Conservation (phyloP, 2,113 vertebrate species). For the Megalops atlanticus region DNA sequence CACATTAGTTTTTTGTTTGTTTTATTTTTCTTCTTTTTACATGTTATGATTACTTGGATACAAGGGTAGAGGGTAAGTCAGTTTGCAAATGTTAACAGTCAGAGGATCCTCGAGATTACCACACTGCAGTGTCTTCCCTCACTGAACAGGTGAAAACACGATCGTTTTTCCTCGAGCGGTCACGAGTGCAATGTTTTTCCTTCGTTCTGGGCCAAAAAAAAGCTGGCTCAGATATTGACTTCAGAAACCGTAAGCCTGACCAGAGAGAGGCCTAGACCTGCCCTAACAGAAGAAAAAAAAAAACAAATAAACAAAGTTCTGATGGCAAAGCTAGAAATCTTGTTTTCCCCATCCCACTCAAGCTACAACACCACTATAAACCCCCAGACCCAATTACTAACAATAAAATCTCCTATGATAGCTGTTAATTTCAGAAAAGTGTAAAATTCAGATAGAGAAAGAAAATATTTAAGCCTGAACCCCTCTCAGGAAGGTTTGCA, state of each 20-base stretch:
- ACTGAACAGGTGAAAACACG: too few species aligned
- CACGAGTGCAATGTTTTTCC: constrained; percentile 58
- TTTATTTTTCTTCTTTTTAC: constrained; percentile 31
- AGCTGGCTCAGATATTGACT: background rate
- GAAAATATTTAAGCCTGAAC: background rate
- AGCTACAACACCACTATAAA: constrained; percentile 42
- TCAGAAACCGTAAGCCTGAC: background rate
- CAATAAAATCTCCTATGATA: constrained; percentile 8
- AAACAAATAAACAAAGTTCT: constrained; percentile 17
- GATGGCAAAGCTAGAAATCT: constrained; percentile 22
- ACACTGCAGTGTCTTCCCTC: background rate
- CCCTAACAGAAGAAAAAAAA: constrained; percentile 28
- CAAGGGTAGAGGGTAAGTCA: constrained; percentile 15
- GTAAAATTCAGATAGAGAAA: constrained; percentile 12
- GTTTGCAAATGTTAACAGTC: constrained; percentile 20
- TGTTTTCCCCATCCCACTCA: constrained; percentile 44
- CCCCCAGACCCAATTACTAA: constrained; percentile 17
- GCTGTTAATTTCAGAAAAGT: constrained; percentile 11
- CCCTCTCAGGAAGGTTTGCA: background rate
- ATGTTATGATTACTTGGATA: constrained; percentile 1
- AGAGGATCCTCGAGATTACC: background rate
- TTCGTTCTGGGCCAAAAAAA: constrained; percentile 44
- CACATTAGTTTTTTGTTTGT: constrained; percentile 48
- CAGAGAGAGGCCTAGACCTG: background rate
- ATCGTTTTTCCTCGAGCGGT: constrained; percentile 10